Base-by-base conservation (phyloP, 2,888 invertebrate genomes). In the Eupithecia vulgata region DNA sequence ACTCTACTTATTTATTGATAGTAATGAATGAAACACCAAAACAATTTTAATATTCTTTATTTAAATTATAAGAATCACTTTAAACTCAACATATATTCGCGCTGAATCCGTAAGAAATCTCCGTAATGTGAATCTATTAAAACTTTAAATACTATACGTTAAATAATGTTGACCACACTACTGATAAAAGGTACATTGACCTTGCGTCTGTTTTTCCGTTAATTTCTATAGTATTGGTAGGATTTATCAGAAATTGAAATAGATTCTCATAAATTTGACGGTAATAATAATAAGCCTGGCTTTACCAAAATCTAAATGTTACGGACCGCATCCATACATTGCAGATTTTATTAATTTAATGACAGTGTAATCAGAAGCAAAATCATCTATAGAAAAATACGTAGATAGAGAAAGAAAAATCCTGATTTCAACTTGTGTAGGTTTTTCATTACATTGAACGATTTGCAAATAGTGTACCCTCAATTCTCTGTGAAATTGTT, bases 21-120 rank as follows among this genome's bases (percentile, higher is more conserved):
- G 17, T 25, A 59, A 62, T 68, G 67, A 59, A 62, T 68, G 67
- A 76, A 71, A 42, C 40, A 12, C n/a, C 2, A 52, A 52, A 68
- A n/a, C 6, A 70, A 68, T 74, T 77, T 72, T 62, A 71, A 76
- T 77, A 68, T 61, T 67, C 21, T 69, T 71, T 74, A 75, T 76
- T 77, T 75, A 72, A 75, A 77, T 71, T 73, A 69, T 70, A 57
- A 57, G 57, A 79, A 75, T 75, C 72, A 79, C 72, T 78, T 77
- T 75, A 78, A 72, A 78, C 73, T 66, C 62, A 76, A 74, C 68
- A 71, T 5, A 65, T 70, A 74, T 59, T 30, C 59, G 73, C 13
- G 48, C 69, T 74, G 69, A 69, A 57, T 17, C 71, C 62, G 21
- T 65, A 70, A 68, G 70, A 71, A 45, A 68, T 74, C 73, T 74